Percentiles rank a stretch among this genome's conserved stretches.
These are phyloP conservation scores for Lathronympha strigana DNA, from an alignment of 2,888 invertebrate species.

Conservation along the genomic window DNA sequence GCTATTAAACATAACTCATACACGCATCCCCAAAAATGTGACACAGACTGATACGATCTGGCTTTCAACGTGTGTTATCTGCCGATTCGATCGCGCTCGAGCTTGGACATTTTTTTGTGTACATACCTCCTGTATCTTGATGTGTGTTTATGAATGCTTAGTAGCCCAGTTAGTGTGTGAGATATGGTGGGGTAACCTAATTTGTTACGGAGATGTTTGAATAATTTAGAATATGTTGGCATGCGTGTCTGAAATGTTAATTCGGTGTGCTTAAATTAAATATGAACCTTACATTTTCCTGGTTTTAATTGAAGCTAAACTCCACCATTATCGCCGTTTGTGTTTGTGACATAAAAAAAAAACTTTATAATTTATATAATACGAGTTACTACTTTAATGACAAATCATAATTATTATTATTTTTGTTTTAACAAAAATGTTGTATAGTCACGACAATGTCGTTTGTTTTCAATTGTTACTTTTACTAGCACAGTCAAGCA, in stretches of 20 bases:
- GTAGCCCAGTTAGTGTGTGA: constrained; percentile 63
- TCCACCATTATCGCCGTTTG: too few species aligned
- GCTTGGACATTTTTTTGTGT: constrained; percentile 62
- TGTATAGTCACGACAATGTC: too few species aligned
- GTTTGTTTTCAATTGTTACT: too few species aligned
- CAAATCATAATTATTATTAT: too few species aligned
- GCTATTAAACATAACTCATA: constrained; percentile 61
- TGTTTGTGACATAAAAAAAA: not conserved
- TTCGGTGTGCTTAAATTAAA: not conserved
- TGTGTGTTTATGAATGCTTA: constrained; percentile 59
- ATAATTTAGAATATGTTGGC: constrained; percentile 10
- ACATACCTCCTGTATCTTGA: constrained; percentile 58
- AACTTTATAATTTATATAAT: too few species aligned
- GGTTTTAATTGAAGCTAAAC: not conserved
- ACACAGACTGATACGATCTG: constrained; percentile 69
- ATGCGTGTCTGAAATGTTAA: constrained; percentile 26
- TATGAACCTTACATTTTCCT: not conserved
- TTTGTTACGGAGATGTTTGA: constrained; percentile 44
- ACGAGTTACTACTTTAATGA: too few species aligned
- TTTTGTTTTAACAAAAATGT: too few species aligned
- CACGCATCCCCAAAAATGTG: constrained; percentile 74
- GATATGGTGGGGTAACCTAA: constrained; percentile 61
- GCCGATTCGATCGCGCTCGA: constrained; percentile 59
- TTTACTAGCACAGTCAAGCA: too few species aligned
- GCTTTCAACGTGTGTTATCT: constrained; percentile 71